Evolutionary conservation across 2,797 vertebrate species (phyloP).

Genomic region (Molossus molossus): DNA sequence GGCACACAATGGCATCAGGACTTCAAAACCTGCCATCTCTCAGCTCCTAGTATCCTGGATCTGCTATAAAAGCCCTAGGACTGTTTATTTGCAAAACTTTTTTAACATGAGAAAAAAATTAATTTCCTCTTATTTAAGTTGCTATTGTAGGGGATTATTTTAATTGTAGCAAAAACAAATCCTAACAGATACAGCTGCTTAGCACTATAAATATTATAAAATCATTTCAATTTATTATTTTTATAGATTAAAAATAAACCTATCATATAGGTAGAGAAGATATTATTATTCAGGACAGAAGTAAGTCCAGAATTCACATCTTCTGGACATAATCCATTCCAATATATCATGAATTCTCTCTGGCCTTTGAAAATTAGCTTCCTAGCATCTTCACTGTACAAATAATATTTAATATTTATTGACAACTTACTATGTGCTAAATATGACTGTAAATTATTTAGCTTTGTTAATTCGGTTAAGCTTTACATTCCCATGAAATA

Average conservation of each 20-base stretch:
- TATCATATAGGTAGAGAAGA: background rate
- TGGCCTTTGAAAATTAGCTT: background rate
- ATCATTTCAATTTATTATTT: background rate
- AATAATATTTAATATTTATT: background rate
- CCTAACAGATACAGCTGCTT: background rate
- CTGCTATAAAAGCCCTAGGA: background rate
- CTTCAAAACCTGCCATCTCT: background rate
- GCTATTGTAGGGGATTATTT: background rate
- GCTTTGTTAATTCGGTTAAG: background rate
- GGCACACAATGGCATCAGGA: no score
- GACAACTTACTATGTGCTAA: background rate
- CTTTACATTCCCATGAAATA: background rate
- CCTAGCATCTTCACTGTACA: background rate
- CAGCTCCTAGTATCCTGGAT: background rate
- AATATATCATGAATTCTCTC: background rate
- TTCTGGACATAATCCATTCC: background rate
- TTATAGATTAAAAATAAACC: background rate
- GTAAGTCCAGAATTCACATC: background rate
- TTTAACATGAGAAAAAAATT: background rate
- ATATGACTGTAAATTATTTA: background rate
- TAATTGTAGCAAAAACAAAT: constrained; percentile 48
- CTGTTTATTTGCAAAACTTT: background rate
- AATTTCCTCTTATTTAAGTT: background rate
- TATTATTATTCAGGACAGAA: background rate
- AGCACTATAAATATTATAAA: background rate